These are phyloP conservation scores for Anneissia japonica DNA, from an alignment of 35 echinoderm and acorn worm genomes.

Conservation along the genomic window DNA sequence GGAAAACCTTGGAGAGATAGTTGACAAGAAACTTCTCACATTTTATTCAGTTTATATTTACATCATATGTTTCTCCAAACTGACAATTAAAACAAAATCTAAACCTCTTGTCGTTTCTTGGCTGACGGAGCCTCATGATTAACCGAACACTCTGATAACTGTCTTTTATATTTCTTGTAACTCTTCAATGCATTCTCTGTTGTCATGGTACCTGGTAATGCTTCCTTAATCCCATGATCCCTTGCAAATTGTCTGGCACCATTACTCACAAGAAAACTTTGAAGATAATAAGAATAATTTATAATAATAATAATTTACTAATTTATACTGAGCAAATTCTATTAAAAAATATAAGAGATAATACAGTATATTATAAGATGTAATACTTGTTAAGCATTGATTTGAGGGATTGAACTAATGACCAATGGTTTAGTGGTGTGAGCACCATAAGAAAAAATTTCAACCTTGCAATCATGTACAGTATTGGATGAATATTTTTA, in stretches of 20 bases:
- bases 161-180: constrained; percentile 71
- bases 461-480: too few relatives aligned
- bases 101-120: not conserved
- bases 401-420: too few relatives aligned
- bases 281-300: not conserved
- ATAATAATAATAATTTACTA: not conserved
- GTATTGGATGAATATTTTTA: too few relatives aligned
- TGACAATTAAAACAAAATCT: too few relatives aligned
- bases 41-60: too few relatives aligned
- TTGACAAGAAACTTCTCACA: too few relatives aligned
- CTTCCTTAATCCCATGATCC: constrained; percentile 59
- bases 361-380: too few relatives aligned
- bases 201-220: constrained; percentile 34
- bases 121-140: not conserved
- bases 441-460: too few relatives aligned
- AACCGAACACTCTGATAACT: not conserved
- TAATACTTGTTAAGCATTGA: too few relatives aligned
- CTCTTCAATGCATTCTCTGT: constrained; percentile 36
- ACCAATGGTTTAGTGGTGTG: too few relatives aligned
- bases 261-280: constrained; percentile 66
- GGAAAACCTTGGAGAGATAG: too few relatives aligned
- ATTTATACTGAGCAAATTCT: not conserved
- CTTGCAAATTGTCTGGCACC: constrained; percentile 65
- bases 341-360: not conserved
- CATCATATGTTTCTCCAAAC: too few relatives aligned